Conservation (phyloP, 1,140 invertebrate genomes). For the Magallana angulata region DNA sequence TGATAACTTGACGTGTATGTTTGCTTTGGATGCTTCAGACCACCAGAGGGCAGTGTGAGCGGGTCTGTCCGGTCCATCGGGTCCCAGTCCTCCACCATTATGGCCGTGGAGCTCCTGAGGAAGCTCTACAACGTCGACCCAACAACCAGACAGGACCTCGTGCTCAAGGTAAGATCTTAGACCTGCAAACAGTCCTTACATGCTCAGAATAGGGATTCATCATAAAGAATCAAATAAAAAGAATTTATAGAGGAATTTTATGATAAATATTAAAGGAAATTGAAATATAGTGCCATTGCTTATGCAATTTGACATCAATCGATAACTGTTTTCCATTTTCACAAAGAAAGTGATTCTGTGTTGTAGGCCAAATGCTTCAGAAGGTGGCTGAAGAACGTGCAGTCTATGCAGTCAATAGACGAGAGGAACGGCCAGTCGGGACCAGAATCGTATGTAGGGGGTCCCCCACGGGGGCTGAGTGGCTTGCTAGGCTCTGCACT, state of each 20-base stretch:
- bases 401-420: slow-evolving; percentile 41
- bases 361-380: slow-evolving; percentile 64
- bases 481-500: slow-evolving; percentile 35
- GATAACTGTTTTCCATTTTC: no score
- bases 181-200: no score
- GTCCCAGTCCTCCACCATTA: slow-evolving; percentile 59
- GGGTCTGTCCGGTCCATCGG: slow-evolving; percentile 53
- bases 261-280: no score
- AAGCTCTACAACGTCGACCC: slow-evolving; percentile 63
- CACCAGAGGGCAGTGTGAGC: slow-evolving; percentile 50
- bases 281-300: no score
- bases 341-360: neutral
- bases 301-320: no score
- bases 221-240: neutral
- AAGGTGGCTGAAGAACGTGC: slow-evolving; percentile 64
- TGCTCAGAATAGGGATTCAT: neutral
- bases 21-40: slow-evolving; percentile 18
- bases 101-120: slow-evolving; percentile 62
- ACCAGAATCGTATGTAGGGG: slow-evolving; percentile 39
- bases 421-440: neutral
- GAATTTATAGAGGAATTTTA: no score
- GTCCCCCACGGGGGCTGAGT: neutral
- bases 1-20: no score
- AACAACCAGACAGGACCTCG: slow-evolving; percentile 60
- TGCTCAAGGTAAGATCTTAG: slow-evolving; percentile 57